Base-by-base conservation (phyloP, 2,888 invertebrate species). In the Mythimna impura region DNA sequence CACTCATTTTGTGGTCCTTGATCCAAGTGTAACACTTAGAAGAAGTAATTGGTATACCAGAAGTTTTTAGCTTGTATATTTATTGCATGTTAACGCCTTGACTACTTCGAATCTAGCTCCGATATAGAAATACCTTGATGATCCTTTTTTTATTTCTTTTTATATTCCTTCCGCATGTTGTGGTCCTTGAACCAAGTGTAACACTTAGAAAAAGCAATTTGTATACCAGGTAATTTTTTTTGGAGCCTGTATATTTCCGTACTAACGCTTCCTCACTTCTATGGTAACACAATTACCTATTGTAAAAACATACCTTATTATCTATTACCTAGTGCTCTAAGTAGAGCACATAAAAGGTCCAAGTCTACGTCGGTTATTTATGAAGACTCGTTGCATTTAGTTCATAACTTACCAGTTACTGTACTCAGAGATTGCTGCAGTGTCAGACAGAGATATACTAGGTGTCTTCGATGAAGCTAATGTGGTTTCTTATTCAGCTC, bases 401-500 rank as follows among this genome's bases (percentile, higher is more conserved):
- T 75, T 83, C 62, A 64, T 68, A 88, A 89, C 89, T 89, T 89
- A 89, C 89, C 89, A 66, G 80, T 70, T 62, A 87, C 30, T 74
- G 14, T 64, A 89, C 78, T 74, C 73, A 74, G 69, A 77, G 66
- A 80, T 85, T 81, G 69, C 73, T 63, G 86, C 77, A 76, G 76
- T 81, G 80, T 82, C 77, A 81, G 71, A 82, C 64, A 80, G 66
- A 75, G 63, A 74, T 70, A 69, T 73, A 76, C 58, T 70, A 81
- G 77, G 64, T 60, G 57, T 87, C 88, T 82, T 83, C 88, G 69
- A 66, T 78, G 86, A 65, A 76, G 81, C 67, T 61, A 76, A 75
- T 69, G 71, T 63, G 54, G 78, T 80, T 76, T 80, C 84, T 58
- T 73, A 77, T 66, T 78, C 74, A 55, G 70, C 66, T 84, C 87